Conservation (phyloP, 2,113 vertebrate genomes). For the Rhea pennata region DNA sequence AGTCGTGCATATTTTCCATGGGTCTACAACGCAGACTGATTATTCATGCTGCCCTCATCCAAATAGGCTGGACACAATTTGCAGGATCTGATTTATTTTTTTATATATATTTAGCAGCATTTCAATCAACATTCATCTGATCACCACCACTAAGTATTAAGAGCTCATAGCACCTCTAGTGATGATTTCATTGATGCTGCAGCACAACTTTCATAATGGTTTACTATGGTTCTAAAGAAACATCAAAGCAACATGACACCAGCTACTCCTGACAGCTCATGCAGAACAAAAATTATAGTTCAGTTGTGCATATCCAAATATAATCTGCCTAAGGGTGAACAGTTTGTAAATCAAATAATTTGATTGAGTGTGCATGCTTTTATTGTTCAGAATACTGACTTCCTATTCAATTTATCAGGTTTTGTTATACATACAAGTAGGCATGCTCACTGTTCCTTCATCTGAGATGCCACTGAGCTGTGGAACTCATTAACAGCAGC, state of each 20-base stretch:
- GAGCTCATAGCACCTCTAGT: neutral
- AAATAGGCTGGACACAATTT: constrained; percentile 6
- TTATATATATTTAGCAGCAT: neutral
- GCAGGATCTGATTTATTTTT: neutral
- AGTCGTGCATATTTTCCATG: neutral
- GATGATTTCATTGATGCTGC: neutral
- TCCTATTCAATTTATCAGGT: neutral
- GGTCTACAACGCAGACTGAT: neutral
- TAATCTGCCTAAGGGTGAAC: constrained; percentile 73
- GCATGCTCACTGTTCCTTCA: neutral
- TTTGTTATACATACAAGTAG: neutral
- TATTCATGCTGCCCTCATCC: neutral
- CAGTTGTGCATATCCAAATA: constrained; percentile 56
- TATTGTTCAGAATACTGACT: neutral
- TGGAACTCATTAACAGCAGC: constrained; percentile 66
- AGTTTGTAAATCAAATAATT: constrained; percentile 63
- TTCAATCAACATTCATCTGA: constrained; percentile 25
- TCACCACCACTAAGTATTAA: neutral
- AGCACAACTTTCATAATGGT: constrained; percentile 45
- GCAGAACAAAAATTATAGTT: constrained; percentile 30
- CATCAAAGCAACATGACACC: constrained; percentile 60
- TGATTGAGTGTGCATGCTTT: constrained; percentile 50
- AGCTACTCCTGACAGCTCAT: constrained; percentile 50
- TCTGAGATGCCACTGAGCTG: constrained; percentile 39
- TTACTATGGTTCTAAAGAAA: constrained; percentile 59